Percentiles rank a stretch among this genome's conserved stretches.
Conservation (phyloP, 2,797 vertebrate species). For the Manis javanica region DNA sequence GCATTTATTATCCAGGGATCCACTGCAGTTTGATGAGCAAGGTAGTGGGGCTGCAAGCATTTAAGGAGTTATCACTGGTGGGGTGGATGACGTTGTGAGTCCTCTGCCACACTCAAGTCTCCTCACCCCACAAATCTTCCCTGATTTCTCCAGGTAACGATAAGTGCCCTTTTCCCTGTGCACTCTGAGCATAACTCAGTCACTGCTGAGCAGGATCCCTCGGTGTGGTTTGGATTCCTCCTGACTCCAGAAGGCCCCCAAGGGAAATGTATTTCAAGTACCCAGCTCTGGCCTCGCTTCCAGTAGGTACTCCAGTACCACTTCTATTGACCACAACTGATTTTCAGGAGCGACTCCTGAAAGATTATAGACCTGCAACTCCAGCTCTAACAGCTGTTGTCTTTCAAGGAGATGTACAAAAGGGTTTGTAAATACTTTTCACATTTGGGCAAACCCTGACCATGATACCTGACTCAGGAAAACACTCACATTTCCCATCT, state of each 20-base stretch:
- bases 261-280: background rate
- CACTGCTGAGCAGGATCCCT: background rate
- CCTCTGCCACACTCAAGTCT: background rate
- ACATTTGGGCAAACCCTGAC: background rate
- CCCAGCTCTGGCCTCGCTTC: background rate
- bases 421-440: background rate
- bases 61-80: background rate
- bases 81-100: background rate
- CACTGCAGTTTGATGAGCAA: background rate
- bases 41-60: background rate
- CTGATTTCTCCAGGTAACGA: background rate
- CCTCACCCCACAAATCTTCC: background rate
- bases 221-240: conserved; percentile 15
- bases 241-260: background rate
- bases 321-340: background rate
- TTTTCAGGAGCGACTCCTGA: background rate
- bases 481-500: background rate
- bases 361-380: background rate
- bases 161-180: background rate
- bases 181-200: background rate
- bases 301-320: background rate
- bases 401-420: background rate
- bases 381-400: background rate
- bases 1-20: background rate
- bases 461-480: background rate